Evolutionary conservation across 2,113 vertebrate species (phyloP), one percentile per base, ranked within the genome.

Genomic region (Hippolais icterina): DNA sequence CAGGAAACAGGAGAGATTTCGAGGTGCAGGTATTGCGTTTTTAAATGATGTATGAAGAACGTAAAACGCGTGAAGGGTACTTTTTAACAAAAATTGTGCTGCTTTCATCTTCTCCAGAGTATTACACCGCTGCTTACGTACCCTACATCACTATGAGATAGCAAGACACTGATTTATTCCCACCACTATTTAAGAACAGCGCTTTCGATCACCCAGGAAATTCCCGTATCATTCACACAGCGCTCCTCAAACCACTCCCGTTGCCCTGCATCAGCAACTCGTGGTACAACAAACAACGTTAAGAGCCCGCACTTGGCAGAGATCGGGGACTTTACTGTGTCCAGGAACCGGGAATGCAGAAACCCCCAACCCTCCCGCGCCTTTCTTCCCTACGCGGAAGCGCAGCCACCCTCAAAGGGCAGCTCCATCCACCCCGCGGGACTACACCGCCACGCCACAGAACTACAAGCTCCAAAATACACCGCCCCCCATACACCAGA

Each of bases 321-420:
- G 2, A 2, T 28, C 10, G 2, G 5, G 2, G 3, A 0, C 7
- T 35, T 7, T 5, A 35, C 8, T 1, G 1, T 3, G 4, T 22
- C 18, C 12, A 8, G 2, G 11, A 42, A 6, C 3, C 5, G 2
- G 4, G 42, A 50, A 50, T 0, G 5, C 7, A 1, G 1, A n/a
- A 1, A 10, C 4, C 2, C 4, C 3, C 6, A 0, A 0, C 11
- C 11, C 10, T 0, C 0, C 8, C 5, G 1, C 2, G 0, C 35
- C 16, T 3, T 6, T 20, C 27, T 4, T 15, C 18, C 23, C 46
- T 2, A 3, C 28, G 2, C 21, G 7, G 16, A 21, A 3, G 2
- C 44, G 0, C 31, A 15, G 2, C 37, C 39, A 19, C 22, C 23
- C n/a, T 5, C 16, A 41, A 20, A 11, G 11, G 2, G 12, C 37